phyloP scores from a whole-genome alignment of 2,888 invertebrate genomes.

The Malachius bipustulatus region DNA sequence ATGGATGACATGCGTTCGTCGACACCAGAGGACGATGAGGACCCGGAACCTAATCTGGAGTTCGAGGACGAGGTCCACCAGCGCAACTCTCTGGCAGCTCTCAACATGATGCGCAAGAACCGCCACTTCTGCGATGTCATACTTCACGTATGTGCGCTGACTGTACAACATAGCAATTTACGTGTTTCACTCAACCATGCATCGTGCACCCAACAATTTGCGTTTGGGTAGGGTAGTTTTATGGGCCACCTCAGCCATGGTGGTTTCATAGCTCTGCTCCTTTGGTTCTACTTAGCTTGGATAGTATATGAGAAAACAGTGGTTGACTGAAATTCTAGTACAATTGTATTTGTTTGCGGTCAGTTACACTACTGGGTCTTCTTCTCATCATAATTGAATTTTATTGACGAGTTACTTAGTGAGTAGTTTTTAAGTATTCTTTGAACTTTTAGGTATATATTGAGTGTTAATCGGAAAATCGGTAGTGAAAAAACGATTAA shows the following conservation, averaged over 20 bases:
- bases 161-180: slow-evolving; percentile 25
- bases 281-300: slow-evolving; percentile 3
- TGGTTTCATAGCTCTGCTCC: too few species aligned
- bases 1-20: slow-evolving; percentile 16
- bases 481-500: too few species aligned
- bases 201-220: slow-evolving; percentile 8
- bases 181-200: slow-evolving; percentile 25
- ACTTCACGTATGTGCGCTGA: slow-evolving; percentile 54
- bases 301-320: slow-evolving; percentile 9
- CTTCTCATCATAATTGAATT: slow-evolving; percentile 34
- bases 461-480: too few species aligned
- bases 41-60: slow-evolving; percentile 35
- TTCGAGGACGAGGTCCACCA: slow-evolving; percentile 48
- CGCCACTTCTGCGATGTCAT: slow-evolving; percentile 79
- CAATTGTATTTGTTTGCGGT: slow-evolving; percentile 35
- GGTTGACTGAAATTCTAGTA: slow-evolving; percentile 25
- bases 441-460: too few species aligned
- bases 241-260: too few species aligned
- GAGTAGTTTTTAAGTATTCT: slow-evolving; percentile 37
- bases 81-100: slow-evolving; percentile 48
- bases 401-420: slow-evolving; percentile 37
- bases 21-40: slow-evolving; percentile 24
- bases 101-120: slow-evolving; percentile 71
- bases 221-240: too few species aligned
- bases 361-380: slow-evolving; percentile 38